These are phyloP conservation scores for Synergus japonicus DNA, from an alignment of 2,888 invertebrate species.

Conservation along the genomic window DNA sequence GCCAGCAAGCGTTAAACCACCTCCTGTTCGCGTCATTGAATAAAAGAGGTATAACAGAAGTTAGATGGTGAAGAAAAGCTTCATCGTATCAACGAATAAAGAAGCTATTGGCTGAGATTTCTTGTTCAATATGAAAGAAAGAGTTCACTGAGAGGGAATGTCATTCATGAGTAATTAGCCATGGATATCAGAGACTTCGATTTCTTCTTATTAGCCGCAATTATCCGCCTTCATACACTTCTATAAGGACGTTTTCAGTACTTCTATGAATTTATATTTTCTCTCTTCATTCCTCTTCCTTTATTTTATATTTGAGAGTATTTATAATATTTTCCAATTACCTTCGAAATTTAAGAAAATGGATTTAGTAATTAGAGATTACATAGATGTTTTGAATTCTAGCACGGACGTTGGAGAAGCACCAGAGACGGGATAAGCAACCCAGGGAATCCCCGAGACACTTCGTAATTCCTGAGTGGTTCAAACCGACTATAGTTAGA, in stretches of 20 bases:
- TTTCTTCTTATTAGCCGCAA: constrained; percentile 2
- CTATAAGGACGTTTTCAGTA: neutral
- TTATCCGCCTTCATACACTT: constrained; percentile 1
- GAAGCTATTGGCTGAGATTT: constrained; percentile 1
- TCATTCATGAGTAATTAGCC: constrained; percentile 1
- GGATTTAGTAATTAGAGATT: neutral
- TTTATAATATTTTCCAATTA: neutral
- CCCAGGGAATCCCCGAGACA: too few relatives aligned
- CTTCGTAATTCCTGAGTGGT: too few relatives aligned
- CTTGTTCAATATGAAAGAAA: neutral
- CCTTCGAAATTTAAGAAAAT: neutral
- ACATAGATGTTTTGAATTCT: too few relatives aligned
- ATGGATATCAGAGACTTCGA: constrained; percentile 1
- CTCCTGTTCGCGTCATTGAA: neutral
- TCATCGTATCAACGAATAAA: neutral
- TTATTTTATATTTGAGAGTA: neutral
- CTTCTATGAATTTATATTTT: neutral
- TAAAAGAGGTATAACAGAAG: neutral
- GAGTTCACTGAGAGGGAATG: neutral
- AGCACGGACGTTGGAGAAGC: too few relatives aligned
- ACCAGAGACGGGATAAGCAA: too few relatives aligned
- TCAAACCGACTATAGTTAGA: too few relatives aligned
- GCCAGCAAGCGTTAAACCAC: too few relatives aligned
- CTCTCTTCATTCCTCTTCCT: neutral
- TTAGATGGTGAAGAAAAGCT: neutral